These are phyloP conservation scores for Ips typographus DNA, from an alignment of 1,140 invertebrate genomes.

Conservation along the genomic window DNA sequence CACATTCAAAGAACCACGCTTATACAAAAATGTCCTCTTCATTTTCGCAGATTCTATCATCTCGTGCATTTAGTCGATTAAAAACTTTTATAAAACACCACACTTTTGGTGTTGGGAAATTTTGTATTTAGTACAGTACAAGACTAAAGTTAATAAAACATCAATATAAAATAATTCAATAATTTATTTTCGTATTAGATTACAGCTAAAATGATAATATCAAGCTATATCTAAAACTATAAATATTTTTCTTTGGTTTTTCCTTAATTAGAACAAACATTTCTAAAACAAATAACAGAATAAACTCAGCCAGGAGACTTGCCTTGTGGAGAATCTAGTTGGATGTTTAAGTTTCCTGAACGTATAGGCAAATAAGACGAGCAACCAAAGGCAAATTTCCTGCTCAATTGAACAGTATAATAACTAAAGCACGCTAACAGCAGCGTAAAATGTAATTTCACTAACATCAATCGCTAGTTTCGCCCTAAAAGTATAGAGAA, in stretches of 20 bases:
- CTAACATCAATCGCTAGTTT: conserved; percentile 18
- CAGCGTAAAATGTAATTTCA: conserved; percentile 8
- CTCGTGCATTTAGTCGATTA: too few relatives aligned
- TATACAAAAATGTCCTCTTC: too few relatives aligned
- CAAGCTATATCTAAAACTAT: conserved; percentile 47
- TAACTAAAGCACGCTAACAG: too few relatives aligned
- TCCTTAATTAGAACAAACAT: conserved; percentile 12
- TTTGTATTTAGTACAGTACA: too few relatives aligned
- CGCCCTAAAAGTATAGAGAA: conserved; percentile 25
- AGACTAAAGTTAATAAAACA: not conserved
- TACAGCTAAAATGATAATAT: conserved; percentile 40
- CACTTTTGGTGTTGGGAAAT: too few relatives aligned
- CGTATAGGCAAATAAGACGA: too few relatives aligned
- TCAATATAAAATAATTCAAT: conserved; percentile 22
- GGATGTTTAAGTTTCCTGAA: too few relatives aligned
- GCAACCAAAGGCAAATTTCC: too few relatives aligned
- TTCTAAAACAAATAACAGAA: conserved; percentile 5
- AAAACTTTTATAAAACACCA: too few relatives aligned
- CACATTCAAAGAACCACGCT: too few relatives aligned
- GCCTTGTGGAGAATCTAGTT: not conserved
- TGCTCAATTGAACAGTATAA: too few relatives aligned
- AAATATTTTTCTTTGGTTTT: conserved; percentile 43
- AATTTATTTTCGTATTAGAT: conserved; percentile 40
- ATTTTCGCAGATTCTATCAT: too few relatives aligned
- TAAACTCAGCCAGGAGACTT: conserved; percentile 2